These are phyloP conservation scores for Haplochromis burtoni DNA, from an alignment of 2,113 vertebrate species.

Conservation along the genomic window DNA sequence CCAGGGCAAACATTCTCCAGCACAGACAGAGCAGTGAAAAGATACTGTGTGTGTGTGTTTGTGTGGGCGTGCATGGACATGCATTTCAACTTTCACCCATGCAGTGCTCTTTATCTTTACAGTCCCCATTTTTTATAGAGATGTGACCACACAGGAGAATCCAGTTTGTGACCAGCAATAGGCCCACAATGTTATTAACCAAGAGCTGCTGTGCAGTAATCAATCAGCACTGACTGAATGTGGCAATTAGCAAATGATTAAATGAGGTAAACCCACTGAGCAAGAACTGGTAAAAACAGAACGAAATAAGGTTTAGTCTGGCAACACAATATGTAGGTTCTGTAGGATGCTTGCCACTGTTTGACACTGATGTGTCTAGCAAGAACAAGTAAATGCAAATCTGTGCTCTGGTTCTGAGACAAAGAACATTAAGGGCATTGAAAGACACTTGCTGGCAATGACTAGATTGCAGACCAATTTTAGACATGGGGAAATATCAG, in stretches of 20 bases:
- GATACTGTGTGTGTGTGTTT: not conserved
- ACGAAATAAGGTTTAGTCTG: not conserved
- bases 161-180: constrained; percentile 48
- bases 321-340: not conserved
- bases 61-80: not conserved
- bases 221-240: constrained; percentile 71
- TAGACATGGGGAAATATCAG: not conserved
- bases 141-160: constrained; percentile 1
- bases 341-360: not conserved
- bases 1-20: constrained; percentile 47
- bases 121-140: constrained; percentile 10
- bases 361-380: not conserved
- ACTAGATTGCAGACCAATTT: not conserved
- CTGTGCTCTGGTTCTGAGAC: not conserved
- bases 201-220: constrained; percentile 34
- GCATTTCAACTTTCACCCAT: constrained; percentile 13
- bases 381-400: not conserved
- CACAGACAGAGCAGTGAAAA: constrained; percentile 6
- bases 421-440: not conserved
- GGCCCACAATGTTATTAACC: constrained; percentile 44
- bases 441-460: not conserved
- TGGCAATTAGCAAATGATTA: constrained; percentile 78
- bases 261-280: constrained; percentile 50
- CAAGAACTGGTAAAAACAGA: constrained; percentile 31
- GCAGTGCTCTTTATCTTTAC: constrained; percentile 19